Percentiles rank a stretch among this genome's conserved stretches.
These are phyloP conservation scores for Mythimna lalbum DNA, from an alignment of 2,888 invertebrate species.

Conservation along the genomic window DNA sequence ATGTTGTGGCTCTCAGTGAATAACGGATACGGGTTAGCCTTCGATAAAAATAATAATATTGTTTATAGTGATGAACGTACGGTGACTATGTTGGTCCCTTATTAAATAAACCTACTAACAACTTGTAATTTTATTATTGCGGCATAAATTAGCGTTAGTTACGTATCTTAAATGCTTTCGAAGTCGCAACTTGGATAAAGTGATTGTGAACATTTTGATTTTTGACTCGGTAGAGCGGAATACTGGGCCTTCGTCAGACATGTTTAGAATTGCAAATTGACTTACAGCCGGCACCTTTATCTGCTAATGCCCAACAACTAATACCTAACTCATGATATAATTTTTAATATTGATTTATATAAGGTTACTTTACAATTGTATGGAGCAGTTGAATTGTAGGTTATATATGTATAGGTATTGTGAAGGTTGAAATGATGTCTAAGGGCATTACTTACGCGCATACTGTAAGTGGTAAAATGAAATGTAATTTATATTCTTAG, in stretches of 20 bases:
- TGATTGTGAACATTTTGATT: slow-evolving; percentile 32
- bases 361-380: slow-evolving; percentile 15
- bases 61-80: slow-evolving; percentile 78
- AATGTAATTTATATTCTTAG: slow-evolving; percentile 73
- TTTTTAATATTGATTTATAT: background rate
- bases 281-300: slow-evolving; percentile 5
- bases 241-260: slow-evolving; percentile 26
- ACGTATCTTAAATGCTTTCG: background rate
- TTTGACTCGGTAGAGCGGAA: slow-evolving; percentile 28
- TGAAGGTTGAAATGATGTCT: slow-evolving; percentile 44
- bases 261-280: slow-evolving; percentile 39
- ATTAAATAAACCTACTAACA: slow-evolving; percentile 19
- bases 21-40: slow-evolving; percentile 78
- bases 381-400: slow-evolving; percentile 29
- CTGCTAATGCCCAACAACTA: background rate
- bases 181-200: slow-evolving; percentile 22
- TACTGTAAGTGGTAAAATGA: slow-evolving; percentile 64
- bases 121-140: slow-evolving; percentile 1
- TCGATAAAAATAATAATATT: slow-evolving; percentile 78
- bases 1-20: slow-evolving; percentile 67
- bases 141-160: slow-evolving; percentile 8
- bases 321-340: background rate
- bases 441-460: slow-evolving; percentile 54
- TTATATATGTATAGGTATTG: slow-evolving; percentile 9
- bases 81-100: slow-evolving; percentile 71